Percentiles rank a stretch among this genome's conserved stretches.
These are phyloP conservation scores for Crax fasciolata DNA, from an alignment of 2,797 vertebrate species.

Conservation along the genomic window DNA sequence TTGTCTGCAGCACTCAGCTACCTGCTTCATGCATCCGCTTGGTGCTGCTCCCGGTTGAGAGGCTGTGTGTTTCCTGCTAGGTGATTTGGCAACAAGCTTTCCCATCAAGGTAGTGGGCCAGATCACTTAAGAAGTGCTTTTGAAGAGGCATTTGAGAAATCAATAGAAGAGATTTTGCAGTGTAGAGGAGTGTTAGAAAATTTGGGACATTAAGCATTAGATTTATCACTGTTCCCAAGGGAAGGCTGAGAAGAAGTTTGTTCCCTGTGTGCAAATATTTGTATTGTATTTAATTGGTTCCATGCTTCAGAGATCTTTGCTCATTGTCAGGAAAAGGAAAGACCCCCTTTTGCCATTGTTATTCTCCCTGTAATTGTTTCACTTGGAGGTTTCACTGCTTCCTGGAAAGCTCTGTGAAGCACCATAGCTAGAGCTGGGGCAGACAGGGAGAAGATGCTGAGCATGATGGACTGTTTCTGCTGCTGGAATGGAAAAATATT, in stretches of 20 bases:
- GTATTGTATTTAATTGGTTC: not conserved
- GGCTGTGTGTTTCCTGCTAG: not conserved
- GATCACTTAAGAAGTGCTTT: slow-evolving; percentile 5
- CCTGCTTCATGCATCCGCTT: not conserved
- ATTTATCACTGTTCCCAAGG: not conserved
- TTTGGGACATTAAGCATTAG: not conserved
- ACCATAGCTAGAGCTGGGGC: not conserved
- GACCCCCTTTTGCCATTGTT: not conserved
- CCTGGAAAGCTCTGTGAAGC: not conserved
- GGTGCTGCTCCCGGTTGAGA: not conserved
- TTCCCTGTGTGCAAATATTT: not conserved
- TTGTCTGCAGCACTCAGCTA: not conserved
- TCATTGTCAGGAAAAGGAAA: not conserved
- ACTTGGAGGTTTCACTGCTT: not conserved
- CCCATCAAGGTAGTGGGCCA: not conserved
- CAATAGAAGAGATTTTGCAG: not conserved
- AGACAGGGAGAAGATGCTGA: not conserved
- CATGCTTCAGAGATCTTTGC: not conserved
- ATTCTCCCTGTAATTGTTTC: not conserved
- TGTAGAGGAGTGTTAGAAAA: not conserved
- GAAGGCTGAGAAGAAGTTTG: not conserved
- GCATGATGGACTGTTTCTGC: not conserved
- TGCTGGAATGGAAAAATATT: not conserved
- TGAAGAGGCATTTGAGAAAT: not conserved
- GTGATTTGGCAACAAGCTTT: not conserved